These are phyloP conservation scores for Pogoniulus pusillus DNA, from an alignment of 2,797 vertebrate species.

Conservation along the genomic window DNA sequence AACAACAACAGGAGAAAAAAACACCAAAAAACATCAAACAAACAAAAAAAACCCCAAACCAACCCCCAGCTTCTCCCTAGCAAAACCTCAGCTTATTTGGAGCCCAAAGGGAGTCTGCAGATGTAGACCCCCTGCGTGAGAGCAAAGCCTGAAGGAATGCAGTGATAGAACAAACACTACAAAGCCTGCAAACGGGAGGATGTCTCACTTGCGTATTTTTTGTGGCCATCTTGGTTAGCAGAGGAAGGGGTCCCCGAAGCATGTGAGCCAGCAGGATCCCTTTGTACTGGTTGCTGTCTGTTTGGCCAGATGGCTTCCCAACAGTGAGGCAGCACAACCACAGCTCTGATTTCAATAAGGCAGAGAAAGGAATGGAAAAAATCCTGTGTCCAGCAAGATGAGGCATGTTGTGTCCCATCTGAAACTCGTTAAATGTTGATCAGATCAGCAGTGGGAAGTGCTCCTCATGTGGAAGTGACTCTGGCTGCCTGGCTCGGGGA, in stretches of 20 bases:
- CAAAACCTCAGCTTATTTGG: constrained; percentile 25
- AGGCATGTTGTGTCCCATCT: constrained; percentile 69
- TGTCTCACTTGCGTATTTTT: constrained; percentile 80
- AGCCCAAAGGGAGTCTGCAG: constrained; percentile 57
- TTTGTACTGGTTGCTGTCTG: constrained; percentile 84
- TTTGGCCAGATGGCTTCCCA: constrained; percentile 93
- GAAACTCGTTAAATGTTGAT: constrained; percentile 73
- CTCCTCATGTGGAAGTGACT: constrained; percentile 54
- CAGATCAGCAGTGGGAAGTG: constrained; percentile 49
- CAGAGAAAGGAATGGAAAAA: constrained; percentile 35
- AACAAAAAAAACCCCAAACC: too few relatives aligned
- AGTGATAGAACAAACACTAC: constrained; percentile 83
- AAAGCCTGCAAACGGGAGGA: constrained; percentile 80
- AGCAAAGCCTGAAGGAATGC: constrained; percentile 76
- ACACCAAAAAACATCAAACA: too few relatives aligned
- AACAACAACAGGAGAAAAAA: neutral
- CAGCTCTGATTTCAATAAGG: constrained; percentile 75
- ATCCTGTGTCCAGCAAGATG: constrained; percentile 62
- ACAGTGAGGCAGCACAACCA: constrained; percentile 73
- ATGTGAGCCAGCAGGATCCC: constrained; percentile 80
- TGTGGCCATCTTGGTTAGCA: constrained; percentile 80
- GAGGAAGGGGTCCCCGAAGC: constrained; percentile 74
- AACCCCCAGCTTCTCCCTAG: constrained; percentile 16
- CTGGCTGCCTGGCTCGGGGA: constrained; percentile 46
- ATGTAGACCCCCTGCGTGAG: constrained; percentile 57